These are phyloP conservation scores for Tachysurus vachellii DNA, from an alignment of 2,113 vertebrate genomes.

Conservation along the genomic window DNA sequence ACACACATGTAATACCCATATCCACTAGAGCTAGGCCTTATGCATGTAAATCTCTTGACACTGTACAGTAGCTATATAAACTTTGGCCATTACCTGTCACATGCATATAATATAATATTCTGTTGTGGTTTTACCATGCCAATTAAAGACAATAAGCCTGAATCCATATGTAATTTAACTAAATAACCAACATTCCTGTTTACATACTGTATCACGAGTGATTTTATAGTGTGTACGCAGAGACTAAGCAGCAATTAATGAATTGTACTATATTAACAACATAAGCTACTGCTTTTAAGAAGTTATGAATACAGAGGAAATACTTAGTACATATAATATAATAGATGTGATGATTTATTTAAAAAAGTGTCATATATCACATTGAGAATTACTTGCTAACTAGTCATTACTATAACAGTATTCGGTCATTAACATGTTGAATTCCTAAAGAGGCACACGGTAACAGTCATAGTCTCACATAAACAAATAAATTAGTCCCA, in stretches of 20 bases:
- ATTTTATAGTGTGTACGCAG: background rate
- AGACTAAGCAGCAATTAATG: background rate
- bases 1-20: constrained; percentile 14
- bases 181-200: background rate
- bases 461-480: background rate
- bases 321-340: background rate
- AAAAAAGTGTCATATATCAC: background rate
- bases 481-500: background rate
- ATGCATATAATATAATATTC: background rate
- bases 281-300: background rate
- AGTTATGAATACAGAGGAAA: background rate
- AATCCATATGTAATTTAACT: background rate
- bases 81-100: background rate
- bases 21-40: background rate
- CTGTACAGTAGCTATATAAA: background rate
- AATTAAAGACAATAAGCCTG: background rate
- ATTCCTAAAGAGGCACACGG: background rate
- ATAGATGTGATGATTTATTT: too few relatives aligned
- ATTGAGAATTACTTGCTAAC: background rate
- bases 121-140: background rate
- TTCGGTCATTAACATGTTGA: background rate
- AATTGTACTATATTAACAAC: background rate
- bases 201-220: background rate
- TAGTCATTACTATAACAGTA: background rate
- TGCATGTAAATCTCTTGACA: background rate